Conservation (phyloP, 2,113 vertebrate species). For the Carlito syrichta region DNA sequence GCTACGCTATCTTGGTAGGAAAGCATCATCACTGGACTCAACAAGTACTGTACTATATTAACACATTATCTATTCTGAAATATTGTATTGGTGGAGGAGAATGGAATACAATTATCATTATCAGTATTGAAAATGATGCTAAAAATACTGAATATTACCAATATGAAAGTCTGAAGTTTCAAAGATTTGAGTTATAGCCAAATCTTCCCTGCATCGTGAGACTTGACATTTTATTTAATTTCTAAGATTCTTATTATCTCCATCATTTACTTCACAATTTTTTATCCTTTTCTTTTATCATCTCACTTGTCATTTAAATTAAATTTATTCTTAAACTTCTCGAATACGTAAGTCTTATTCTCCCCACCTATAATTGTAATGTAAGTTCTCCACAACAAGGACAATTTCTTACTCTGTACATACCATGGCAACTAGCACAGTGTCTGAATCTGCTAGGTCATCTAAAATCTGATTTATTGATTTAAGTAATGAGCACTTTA, state of each 20-base stretch:
- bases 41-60: neutral
- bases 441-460: neutral
- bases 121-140: neutral
- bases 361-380: neutral
- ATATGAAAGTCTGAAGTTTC: neutral
- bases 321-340: neutral
- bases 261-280: neutral
- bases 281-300: neutral
- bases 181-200: neutral
- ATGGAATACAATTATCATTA: neutral
- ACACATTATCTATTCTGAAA: neutral
- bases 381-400: neutral
- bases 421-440: neutral
- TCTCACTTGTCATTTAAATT: neutral
- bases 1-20: no score
- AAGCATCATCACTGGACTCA: neutral
- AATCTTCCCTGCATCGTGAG: neutral
- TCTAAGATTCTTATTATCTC: neutral
- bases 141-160: neutral
- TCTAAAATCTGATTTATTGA: constrained; percentile 36
- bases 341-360: neutral
- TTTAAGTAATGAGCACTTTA: neutral
- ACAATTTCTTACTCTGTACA: neutral
- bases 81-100: neutral
- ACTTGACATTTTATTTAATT: neutral